Base-by-base conservation (phyloP, 2,888 invertebrate genomes). In the Hedychridium roseum region DNA sequence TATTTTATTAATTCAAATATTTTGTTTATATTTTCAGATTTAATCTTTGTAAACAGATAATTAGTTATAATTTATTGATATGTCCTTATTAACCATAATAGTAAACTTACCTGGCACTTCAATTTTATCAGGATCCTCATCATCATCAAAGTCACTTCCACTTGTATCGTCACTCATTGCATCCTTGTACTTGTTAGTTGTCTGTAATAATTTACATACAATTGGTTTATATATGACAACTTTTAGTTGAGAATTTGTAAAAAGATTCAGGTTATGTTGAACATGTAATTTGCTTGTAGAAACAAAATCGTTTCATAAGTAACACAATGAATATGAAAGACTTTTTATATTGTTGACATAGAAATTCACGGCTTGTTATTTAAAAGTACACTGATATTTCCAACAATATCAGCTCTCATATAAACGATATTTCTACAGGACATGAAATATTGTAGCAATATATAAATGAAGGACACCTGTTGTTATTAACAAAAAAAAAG, bases 51-150 rank as follows among this genome's bases (percentile, higher is more conserved):
- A 27, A 11, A 27, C 5, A 2, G 2, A 27, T 6, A 16, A 21
- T 2, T 2, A 7, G 4, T 37, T 15, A 28, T 7, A 2, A 9
- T 38, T 2, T 17, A 5, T 4, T 37, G 14, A 23, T 7, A 37
- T 11, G 4, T n/a, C 11, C 4, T 32, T 3, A 15, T 15, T n/a
- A n/a, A n/a, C n/a, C n/a, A n/a, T n/a, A 41, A 23, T 16, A 11
- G 9, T 1, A 34, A 44, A 71, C 78, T 80, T 79, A 90, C 92
- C 93, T 77, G 93, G 93, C 32, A 94, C 92, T 85, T 92, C 91
- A 80, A 92, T 89, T 81, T 90, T 92, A 79, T 94, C 94, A 46
- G 94, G 94, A 83, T 94, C 94, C 67, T 91, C 92, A 78, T 92
- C 92, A 68, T 92, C 91, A 74, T 91, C 91, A 71, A 91, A 91